Percentiles rank a stretch among this genome's conserved stretches.
These are phyloP conservation scores for Polyommatus iphigenia DNA, from an alignment of 2,888 invertebrate species.

Conservation along the genomic window DNA sequence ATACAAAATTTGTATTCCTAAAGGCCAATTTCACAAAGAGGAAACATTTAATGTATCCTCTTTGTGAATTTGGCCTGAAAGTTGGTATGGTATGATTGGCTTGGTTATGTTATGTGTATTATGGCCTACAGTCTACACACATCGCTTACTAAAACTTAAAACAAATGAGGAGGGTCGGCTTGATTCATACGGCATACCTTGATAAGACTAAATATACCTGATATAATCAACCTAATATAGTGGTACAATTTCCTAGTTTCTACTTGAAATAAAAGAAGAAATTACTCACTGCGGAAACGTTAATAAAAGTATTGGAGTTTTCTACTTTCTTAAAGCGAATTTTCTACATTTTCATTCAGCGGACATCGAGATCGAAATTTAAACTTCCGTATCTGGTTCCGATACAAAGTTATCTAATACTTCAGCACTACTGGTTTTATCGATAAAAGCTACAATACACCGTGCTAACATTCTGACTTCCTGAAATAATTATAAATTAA, in stretches of 20 bases:
- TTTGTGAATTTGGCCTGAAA: background rate
- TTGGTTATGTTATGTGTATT: too few species aligned
- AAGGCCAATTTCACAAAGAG: too few species aligned
- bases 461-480: too few species aligned
- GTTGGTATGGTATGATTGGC: background rate
- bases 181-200: too few species aligned
- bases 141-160: too few species aligned
- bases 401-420: background rate
- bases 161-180: too few species aligned
- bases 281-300: background rate
- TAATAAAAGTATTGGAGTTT: background rate
- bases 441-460: background rate
- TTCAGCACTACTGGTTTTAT: background rate
- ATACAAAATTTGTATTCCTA: too few species aligned
- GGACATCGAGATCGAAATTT: conserved; percentile 2
- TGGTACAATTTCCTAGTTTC: background rate
- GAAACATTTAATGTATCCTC: too few species aligned
- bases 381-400: background rate
- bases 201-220: too few species aligned
- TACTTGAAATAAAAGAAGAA: background rate
- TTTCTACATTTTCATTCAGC: conserved; percentile 5
- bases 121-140: too few species aligned
- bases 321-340: conserved; percentile 3
- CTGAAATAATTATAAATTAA: too few species aligned
- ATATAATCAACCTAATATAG: too few species aligned